A percentile compares a stretch with the other conserved stretches of the same genome.
Evolutionary conservation across 2,888 invertebrate species (phyloP).

Genomic region (Gnatocerus cornutus): DNA sequence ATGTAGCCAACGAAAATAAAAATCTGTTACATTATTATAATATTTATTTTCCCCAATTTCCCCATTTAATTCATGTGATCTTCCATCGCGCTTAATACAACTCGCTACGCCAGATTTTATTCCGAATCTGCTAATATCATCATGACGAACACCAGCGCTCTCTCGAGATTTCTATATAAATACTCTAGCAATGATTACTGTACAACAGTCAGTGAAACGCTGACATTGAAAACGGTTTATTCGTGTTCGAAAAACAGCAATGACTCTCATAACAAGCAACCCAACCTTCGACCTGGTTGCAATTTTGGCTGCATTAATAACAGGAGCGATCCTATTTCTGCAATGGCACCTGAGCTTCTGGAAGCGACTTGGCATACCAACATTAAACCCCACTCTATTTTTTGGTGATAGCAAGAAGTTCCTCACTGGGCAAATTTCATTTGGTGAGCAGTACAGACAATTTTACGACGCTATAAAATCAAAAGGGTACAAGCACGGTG

Average conservation of each 20-base stretch:
- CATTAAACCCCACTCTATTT: background rate
- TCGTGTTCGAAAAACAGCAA: background rate
- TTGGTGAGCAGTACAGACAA: conserved; percentile 42
- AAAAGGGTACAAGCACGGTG: conserved; percentile 54
- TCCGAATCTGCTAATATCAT: no score
- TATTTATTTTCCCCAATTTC: no score
- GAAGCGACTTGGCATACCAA: conserved; percentile 47
- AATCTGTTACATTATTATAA: no score
- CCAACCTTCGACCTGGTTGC: conserved; percentile 6
- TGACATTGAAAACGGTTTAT: no score
- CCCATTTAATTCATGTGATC: no score
- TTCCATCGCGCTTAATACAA: no score
- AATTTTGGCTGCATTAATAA: background rate
- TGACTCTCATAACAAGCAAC: conserved; percentile 5
- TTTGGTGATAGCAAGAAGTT: background rate
- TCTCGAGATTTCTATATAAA: no score
- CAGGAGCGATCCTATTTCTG: conserved; percentile 21
- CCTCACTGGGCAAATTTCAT: conserved; percentile 12
- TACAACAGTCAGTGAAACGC: no score
- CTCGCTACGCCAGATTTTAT: no score
- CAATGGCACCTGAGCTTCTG: conserved; percentile 53
- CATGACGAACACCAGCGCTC: no score
- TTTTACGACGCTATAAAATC: conserved; percentile 50
- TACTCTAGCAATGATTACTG: no score
- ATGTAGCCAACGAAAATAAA: no score